These are phyloP conservation scores for Tenualosa thibaudeaui DNA, from an alignment of 2,797 vertebrate species.

Conservation along the genomic window DNA sequence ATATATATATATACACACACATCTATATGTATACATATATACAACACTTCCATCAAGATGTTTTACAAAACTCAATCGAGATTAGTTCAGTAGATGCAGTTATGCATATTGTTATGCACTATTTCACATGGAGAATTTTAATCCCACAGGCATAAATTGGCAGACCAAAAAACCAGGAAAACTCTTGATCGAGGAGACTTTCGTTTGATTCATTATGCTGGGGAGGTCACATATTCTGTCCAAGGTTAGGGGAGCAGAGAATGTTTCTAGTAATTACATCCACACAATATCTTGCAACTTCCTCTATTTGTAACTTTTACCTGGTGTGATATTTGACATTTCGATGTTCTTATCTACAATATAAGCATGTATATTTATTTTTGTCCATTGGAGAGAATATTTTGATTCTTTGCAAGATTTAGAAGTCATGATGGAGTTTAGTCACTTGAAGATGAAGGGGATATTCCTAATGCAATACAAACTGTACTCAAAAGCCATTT, in stretches of 20 bases:
- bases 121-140: neutral
- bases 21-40: too few relatives aligned
- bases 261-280: neutral
- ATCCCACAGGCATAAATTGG: slow-evolving; percentile 85
- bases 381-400: neutral
- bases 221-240: slow-evolving; percentile 92
- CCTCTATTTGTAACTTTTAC: neutral
- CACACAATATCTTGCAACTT: neutral
- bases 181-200: slow-evolving; percentile 89
- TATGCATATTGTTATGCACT: neutral
- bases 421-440: neutral
- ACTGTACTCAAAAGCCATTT: neutral
- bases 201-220: slow-evolving; percentile 88
- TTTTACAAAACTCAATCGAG: neutral
- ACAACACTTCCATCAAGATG: too few relatives aligned
- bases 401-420: neutral
- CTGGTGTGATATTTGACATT: neutral
- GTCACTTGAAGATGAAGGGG: neutral
- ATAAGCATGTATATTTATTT: neutral
- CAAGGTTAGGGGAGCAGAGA: slow-evolving; percentile 73
- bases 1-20: too few relatives aligned
- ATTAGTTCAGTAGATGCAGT: neutral
- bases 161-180: slow-evolving; percentile 83
- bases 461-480: neutral
- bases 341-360: too few relatives aligned